Conservation (phyloP, 2,888 invertebrate genomes). For the Apamea epomidion region DNA sequence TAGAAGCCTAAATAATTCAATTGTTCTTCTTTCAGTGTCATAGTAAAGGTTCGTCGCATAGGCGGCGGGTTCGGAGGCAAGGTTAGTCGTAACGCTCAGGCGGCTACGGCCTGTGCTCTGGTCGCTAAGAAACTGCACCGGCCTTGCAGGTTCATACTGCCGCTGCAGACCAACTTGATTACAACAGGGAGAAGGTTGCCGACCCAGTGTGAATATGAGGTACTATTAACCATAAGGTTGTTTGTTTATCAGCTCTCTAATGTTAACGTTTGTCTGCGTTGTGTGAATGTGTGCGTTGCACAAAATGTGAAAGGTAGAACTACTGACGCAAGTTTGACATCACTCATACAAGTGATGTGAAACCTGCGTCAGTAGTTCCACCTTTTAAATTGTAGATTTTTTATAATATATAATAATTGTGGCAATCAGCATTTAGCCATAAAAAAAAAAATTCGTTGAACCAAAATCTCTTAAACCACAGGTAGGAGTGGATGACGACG, state of each 20-base stretch:
- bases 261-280: too few species aligned
- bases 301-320: too few species aligned
- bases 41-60: conserved; percentile 90
- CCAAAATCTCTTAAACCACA: conserved; percentile 65
- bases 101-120: conserved; percentile 91
- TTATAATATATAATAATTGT: too few species aligned
- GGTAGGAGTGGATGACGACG: conserved; percentile 91
- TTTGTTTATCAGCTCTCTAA: too few species aligned
- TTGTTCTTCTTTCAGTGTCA: conserved; percentile 82
- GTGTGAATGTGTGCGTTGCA: too few species aligned
- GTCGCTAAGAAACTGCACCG: conserved; percentile 89
- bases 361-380: too few species aligned
- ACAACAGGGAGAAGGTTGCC: conserved; percentile 90
- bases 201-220: conserved; percentile 90
- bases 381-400: too few species aligned
- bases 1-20: too few species aligned
- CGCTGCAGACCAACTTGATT: conserved; percentile 91
- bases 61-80: conserved; percentile 93
- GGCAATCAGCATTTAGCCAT: too few species aligned
- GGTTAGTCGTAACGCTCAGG: conserved; percentile 89
- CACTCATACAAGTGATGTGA: too few species aligned
- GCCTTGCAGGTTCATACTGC: conserved; percentile 91
- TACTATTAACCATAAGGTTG: conserved; percentile 64
- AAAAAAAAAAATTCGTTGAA: too few species aligned
- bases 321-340: too few species aligned